A percentile compares a stretch with the other conserved stretches of the same genome.
These are phyloP conservation scores for Epinephelus lanceolatus DNA, from an alignment of 2,113 vertebrate genomes.

Conservation along the genomic window DNA sequence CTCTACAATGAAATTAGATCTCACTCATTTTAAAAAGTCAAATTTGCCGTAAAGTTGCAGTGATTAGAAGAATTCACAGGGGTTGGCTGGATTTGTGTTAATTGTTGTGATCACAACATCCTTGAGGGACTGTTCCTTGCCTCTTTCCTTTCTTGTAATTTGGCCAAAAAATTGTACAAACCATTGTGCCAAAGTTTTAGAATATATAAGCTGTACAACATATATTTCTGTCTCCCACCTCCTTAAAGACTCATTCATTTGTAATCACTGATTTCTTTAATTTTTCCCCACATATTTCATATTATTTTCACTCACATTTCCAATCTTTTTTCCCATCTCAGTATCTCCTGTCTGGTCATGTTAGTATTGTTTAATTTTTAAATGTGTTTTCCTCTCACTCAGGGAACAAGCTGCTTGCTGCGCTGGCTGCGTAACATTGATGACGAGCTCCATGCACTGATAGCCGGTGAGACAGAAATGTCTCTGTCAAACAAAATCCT, in stretches of 20 bases:
- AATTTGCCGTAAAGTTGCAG: too few relatives aligned
- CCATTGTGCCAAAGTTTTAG: too few relatives aligned
- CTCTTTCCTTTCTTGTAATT: not conserved
- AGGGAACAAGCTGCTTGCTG: conserved; percentile 97
- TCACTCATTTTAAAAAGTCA: too few relatives aligned
- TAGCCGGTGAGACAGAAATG: conserved; percentile 89
- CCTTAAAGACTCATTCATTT: not conserved
- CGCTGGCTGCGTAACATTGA: conserved; percentile 96
- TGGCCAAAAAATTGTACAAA: not conserved
- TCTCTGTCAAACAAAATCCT: not conserved
- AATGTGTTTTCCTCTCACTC: conserved; percentile 18
- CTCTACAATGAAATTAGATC: too few relatives aligned
- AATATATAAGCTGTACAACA: too few relatives aligned
- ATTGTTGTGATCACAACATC: too few relatives aligned
- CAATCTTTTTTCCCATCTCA: not conserved
- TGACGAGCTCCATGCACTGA: conserved; percentile 96
- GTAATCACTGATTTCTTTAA: not conserved
- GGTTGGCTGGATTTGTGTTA: too few relatives aligned
- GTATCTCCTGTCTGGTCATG: not conserved
- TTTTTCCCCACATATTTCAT: not conserved
- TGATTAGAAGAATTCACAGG: too few relatives aligned
- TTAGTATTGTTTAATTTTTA: not conserved
- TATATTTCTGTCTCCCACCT: not conserved
- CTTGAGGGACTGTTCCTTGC: not conserved
- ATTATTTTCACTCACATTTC: not conserved